Evolutionary conservation across 2,113 vertebrate genomes (phyloP).

Genomic region (Syrrhaptes paradoxus): DNA sequence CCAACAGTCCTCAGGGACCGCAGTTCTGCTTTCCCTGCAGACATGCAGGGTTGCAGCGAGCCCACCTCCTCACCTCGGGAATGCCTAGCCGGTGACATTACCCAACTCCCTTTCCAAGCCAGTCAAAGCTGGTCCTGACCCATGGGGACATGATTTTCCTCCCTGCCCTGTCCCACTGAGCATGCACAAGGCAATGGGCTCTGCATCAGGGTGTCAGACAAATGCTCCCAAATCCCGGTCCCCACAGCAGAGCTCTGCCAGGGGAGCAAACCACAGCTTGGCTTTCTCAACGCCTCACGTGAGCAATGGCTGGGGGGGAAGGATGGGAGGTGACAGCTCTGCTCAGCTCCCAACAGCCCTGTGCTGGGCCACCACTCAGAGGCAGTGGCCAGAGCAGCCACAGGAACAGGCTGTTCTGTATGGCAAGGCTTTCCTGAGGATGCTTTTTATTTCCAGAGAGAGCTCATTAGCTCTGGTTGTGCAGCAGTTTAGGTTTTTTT

Average conservation of each 20-base stretch:
- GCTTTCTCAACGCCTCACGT: not conserved
- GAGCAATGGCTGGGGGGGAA: not conserved
- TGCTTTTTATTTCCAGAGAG: slow-evolving; percentile 64
- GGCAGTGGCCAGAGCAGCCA: not conserved
- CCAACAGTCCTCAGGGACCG: not conserved
- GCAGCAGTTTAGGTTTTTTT: not conserved
- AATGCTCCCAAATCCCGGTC: not conserved
- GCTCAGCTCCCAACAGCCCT: not conserved
- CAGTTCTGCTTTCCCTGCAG: not conserved
- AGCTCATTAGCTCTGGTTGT: slow-evolving; percentile 64
- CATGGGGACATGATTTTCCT: rapidly evolving
- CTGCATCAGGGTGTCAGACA: not conserved
- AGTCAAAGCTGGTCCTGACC: not conserved
- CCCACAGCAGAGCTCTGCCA: not conserved
- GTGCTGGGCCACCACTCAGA: not conserved
- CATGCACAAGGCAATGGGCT: not conserved
- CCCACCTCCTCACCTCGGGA: not conserved
- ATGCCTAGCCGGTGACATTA: not conserved
- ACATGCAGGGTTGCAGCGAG: not conserved
- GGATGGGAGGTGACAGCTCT: not conserved
- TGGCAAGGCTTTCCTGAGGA: slow-evolving; percentile 20
- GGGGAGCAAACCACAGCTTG: not conserved
- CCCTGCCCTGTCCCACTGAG: rapidly evolving
- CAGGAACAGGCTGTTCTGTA: slow-evolving; percentile 14
- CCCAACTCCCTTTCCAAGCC: not conserved